Conservation (phyloP, 2,888 invertebrate species). For the Frankliniella fusca region DNA sequence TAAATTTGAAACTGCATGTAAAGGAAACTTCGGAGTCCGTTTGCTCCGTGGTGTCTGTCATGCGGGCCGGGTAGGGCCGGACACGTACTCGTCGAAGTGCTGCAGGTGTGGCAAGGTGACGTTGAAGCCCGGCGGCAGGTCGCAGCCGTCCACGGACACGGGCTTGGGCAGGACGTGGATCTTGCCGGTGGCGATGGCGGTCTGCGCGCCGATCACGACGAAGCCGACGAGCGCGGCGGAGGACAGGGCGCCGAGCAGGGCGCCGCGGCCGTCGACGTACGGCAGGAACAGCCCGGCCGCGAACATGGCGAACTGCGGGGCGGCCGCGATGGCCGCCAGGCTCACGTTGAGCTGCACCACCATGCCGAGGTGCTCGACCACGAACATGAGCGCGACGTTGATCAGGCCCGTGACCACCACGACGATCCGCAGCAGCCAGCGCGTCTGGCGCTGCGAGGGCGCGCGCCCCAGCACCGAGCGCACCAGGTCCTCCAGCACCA, state of each 20-base stretch:
- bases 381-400: neutral
- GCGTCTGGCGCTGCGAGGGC: neutral
- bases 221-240: neutral
- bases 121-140: conserved; percentile 25
- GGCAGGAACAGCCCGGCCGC: conserved; percentile 48
- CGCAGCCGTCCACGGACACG: conserved; percentile 36
- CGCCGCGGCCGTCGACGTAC: conserved; percentile 34
- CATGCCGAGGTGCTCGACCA: neutral
- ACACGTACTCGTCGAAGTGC: neutral
- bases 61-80: neutral
- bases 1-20: no score
- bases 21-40: no score
- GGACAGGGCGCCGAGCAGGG: neutral
- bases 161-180: conserved; percentile 30
- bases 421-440: neutral
- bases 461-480: neutral
- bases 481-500: neutral
- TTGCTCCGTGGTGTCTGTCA: no score
- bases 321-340: conserved; percentile 46
- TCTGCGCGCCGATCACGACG: neutral
- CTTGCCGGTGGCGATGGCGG: neutral
- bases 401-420: neutral
- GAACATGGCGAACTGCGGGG: conserved; percentile 47
- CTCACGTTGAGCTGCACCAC: conserved; percentile 42
- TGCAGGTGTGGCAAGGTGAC: neutral